Evolutionary conservation across 2,113 vertebrate genomes (phyloP).

Genomic region (Rhadina sibilatrix): DNA sequence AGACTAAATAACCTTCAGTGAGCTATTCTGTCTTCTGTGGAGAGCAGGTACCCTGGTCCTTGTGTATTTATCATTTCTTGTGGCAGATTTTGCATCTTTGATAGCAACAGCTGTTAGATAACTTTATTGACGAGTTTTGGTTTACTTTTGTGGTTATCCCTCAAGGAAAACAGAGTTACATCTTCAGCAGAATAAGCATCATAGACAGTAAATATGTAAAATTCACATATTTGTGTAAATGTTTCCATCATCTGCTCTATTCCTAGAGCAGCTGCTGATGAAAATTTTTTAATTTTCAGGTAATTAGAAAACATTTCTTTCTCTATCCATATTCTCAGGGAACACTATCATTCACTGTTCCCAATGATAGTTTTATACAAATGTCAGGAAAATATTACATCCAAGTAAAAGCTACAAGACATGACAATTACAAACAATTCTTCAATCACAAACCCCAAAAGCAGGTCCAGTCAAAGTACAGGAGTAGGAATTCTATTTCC

Average conservation of each 20-base stretch:
- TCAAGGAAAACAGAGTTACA: neutral
- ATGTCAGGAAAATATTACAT: neutral
- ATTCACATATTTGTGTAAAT: neutral
- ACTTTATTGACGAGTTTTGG: neutral
- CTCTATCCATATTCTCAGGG: neutral
- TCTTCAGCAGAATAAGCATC: neutral
- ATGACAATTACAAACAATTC: neutral
- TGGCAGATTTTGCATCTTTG: neutral
- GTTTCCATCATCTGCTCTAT: neutral
- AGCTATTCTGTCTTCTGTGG: neutral
- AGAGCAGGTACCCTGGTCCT: neutral
- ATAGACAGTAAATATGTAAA: neutral
- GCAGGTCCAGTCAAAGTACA: neutral
- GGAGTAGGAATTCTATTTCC: neutral
- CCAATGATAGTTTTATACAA: neutral
- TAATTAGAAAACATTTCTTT: neutral
- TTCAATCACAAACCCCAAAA: neutral
- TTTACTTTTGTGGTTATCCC: neutral
- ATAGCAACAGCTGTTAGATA: neutral
- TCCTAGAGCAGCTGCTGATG: neutral
- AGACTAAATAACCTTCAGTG: neutral
- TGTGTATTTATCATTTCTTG: neutral
- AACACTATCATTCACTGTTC: neutral
- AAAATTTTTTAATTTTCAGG: neutral
- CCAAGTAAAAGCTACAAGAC: neutral